Percentiles rank a stretch among this genome's conserved stretches.
These are phyloP conservation scores for Dasyornis broadbenti DNA, from an alignment of 2,113 vertebrate genomes.

Conservation along the genomic window DNA sequence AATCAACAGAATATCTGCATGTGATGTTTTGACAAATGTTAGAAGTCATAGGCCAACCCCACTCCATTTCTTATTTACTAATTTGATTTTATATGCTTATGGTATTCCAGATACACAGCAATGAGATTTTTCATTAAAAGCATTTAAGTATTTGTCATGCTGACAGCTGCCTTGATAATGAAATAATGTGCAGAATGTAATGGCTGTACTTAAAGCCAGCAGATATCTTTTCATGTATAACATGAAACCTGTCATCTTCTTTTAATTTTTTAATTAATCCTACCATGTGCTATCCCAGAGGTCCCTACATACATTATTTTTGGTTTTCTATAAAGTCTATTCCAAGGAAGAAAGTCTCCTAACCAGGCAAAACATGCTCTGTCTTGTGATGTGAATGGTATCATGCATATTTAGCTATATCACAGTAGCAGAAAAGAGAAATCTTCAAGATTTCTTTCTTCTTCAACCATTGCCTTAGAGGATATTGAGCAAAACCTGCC, in stretches of 20 bases:
- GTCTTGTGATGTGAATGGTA: neutral
- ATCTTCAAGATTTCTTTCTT: neutral
- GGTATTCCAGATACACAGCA: neutral
- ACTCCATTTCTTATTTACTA: neutral
- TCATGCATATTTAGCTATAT: neutral
- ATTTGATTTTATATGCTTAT: neutral
- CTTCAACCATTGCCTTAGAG: neutral
- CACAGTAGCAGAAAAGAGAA: neutral
- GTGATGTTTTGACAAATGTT: conserved; percentile 3
- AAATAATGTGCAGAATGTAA: neutral
- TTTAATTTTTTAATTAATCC: neutral
- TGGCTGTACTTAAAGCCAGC: neutral
- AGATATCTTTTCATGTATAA: neutral
- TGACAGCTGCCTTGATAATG: neutral
- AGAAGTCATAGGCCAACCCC: neutral
- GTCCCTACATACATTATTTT: neutral
- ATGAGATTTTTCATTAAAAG: neutral
- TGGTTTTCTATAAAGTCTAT: neutral
- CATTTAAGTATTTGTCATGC: neutral
- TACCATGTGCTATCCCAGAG: neutral
- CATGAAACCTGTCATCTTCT: neutral
- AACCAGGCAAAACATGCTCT: neutral
- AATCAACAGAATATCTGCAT: neutral
- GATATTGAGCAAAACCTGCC: neutral
- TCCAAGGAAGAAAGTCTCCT: neutral